A percentile compares a stretch with the other conserved stretches of the same genome.
Evolutionary conservation across 1,140 invertebrate genomes (phyloP).

Genomic region (Drosophila oshimai): DNA sequence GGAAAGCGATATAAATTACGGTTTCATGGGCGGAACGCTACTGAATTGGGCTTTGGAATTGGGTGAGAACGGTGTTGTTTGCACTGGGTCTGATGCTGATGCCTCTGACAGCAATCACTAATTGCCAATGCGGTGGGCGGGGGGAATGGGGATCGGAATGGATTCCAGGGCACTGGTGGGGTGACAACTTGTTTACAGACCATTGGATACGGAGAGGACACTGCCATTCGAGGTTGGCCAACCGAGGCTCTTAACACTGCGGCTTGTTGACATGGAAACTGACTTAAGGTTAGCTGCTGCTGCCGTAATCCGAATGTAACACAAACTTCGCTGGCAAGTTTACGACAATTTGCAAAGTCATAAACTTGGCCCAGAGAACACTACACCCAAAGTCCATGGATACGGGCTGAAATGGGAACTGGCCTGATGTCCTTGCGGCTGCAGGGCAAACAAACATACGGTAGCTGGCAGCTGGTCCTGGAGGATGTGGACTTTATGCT

Average conservation of each 20-base stretch:
- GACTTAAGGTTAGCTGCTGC: conserved; percentile 57
- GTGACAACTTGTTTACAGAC: conserved; percentile 50
- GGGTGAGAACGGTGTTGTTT: conserved; percentile 33
- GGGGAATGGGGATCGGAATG: not conserved
- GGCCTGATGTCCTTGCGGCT: conserved; percentile 23
- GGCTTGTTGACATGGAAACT: conserved; percentile 68
- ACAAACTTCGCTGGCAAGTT: conserved; percentile 65
- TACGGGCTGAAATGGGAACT: not conserved
- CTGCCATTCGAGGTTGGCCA: conserved; percentile 27
- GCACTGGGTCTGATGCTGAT: conserved; percentile 35
- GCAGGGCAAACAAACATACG: conserved; percentile 34
- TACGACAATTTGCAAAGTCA: conserved; percentile 61
- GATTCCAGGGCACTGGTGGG: not conserved
- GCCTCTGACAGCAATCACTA: conserved; percentile 51
- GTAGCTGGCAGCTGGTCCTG: conserved; percentile 27
- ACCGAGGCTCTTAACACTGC: conserved; percentile 30
- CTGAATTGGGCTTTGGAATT: conserved; percentile 30
- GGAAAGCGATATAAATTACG: conserved; percentile 41
- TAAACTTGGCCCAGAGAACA: conserved; percentile 43
- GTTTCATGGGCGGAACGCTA: conserved; percentile 18
- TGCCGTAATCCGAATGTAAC: conserved; percentile 46
- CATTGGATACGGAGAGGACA: conserved; percentile 44
- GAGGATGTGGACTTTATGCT: conserved; percentile 69
- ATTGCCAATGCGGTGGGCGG: conserved; percentile 49
- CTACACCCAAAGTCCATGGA: conserved; percentile 7